Evolutionary conservation across 2,888 invertebrate species (phyloP), one percentile per base, ranked within the genome.

Genomic region (Scaptomyza reducta): DNA sequence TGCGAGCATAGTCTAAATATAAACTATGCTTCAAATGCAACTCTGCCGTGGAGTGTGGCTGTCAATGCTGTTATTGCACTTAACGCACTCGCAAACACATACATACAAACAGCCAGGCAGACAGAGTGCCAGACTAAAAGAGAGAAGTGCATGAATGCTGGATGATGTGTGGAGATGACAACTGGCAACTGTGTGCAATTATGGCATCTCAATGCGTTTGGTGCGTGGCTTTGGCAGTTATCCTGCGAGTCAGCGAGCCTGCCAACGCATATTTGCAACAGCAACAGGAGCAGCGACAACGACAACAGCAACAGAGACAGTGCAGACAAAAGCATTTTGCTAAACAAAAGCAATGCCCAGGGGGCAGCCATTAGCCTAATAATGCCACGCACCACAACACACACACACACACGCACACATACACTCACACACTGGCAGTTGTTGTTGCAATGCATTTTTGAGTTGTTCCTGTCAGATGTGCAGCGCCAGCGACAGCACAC

Each of bases 341-440:
- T 40, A 86, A 74, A 87, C 88, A 87, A 87, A 82, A 77, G 80
- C 86, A 73, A 82, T 86, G 77, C 83, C 83, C 88, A 85, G 59
- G 77, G 83, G 83, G 71, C 83, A 74, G 70, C 88, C 88, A 83
- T 83, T 83, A 83, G 83, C 88, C 83, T 87, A 83, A 87, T 87
- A 83, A 83, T 66, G 81, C 78, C 66, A 83, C 66, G 81, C 70
- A 69, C 51, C 46, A 50, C 50, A 63, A 46, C 38, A 46, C 58
- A 60, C 42, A 62, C 40, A 63, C 59, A 56, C 29, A 22, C 38
- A 40, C 27, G 54, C 46, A 38, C 11, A 60, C 45, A 59, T 31
- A 63, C 59, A 54, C 33, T 18, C 44, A 40, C 22, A 57, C 49
- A 40, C 14, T 14, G 6, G 0, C n/a, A 10, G 14, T 38, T 50